These are phyloP conservation scores for Bradypodion ventrale DNA, from an alignment of 2,797 vertebrate genomes.

Conservation along the genomic window DNA sequence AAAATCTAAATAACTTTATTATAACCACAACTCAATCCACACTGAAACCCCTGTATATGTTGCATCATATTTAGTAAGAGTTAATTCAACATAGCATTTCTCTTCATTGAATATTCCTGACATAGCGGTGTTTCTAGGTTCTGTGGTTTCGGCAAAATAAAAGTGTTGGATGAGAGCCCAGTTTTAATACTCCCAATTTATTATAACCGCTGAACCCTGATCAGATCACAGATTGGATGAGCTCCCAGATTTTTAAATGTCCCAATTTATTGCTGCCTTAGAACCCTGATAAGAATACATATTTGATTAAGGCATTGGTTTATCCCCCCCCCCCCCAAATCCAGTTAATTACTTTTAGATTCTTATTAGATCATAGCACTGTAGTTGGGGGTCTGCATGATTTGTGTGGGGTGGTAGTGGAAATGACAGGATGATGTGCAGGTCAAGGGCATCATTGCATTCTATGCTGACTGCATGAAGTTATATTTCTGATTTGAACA, in stretches of 20 bases:
- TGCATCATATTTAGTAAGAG: slow-evolving; percentile 68
- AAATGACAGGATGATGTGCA: slow-evolving; percentile 65
- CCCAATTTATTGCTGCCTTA: slow-evolving; percentile 79
- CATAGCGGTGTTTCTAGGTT: slow-evolving; percentile 70
- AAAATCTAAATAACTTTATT: slow-evolving; percentile 66
- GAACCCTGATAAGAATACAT: slow-evolving; percentile 78
- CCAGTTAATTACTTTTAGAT: slow-evolving; percentile 81
- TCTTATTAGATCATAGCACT: slow-evolving; percentile 74
- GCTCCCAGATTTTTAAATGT: slow-evolving; percentile 81
- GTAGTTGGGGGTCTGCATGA: slow-evolving; percentile 63
- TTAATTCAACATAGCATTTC: slow-evolving; percentile 72
- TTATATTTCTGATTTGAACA: slow-evolving; percentile 71
- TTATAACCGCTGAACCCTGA: slow-evolving; percentile 83
- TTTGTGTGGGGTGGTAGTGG: slow-evolving; percentile 74
- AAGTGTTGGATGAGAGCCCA: slow-evolving; percentile 76
- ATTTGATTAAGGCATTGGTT: slow-evolving; percentile 77
- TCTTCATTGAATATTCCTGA: slow-evolving; percentile 71
- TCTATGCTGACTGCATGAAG: slow-evolving; percentile 71
- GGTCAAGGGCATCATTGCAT: slow-evolving; percentile 72
- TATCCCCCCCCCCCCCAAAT: no score
- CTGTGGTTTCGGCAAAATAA: slow-evolving; percentile 79
- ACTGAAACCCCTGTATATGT: slow-evolving; percentile 59
- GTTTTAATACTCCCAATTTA: slow-evolving; percentile 83
- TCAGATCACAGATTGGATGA: slow-evolving; percentile 80
- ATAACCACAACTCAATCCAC: slow-evolving; percentile 58